A percentile compares a stretch with the other conserved stretches of the same genome.
phyloP scores from a whole-genome alignment of 2,888 invertebrate species.

The Pristionchus japonicus region DNA sequence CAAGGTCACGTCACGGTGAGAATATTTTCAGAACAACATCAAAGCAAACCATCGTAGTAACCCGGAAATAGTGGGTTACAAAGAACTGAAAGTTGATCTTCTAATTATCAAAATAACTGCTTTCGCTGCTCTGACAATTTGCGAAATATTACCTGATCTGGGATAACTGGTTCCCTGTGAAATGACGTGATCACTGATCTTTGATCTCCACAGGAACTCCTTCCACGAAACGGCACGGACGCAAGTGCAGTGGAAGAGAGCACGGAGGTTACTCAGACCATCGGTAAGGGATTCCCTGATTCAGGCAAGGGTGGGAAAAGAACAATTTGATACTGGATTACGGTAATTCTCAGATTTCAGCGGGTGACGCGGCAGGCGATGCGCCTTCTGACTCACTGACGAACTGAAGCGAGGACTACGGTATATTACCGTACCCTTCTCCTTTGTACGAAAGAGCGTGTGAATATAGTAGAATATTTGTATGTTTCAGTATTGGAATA shows the following conservation, averaged over 20 bases:
- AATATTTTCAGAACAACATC: not conserved
- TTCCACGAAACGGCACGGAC: slow-evolving; percentile 5
- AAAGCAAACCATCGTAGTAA: not conserved
- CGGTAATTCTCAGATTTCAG: not conserved
- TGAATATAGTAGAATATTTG: slow-evolving; percentile 29
- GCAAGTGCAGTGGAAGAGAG: not conserved
- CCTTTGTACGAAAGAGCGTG: not conserved
- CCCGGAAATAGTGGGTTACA: slow-evolving; percentile 29
- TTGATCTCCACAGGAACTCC: slow-evolving; percentile 1
- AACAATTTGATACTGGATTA: not conserved
- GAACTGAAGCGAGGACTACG: slow-evolving; percentile 17
- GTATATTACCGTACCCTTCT: not conserved
- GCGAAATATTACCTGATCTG: not conserved
- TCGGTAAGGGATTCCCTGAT: slow-evolving; percentile 21
- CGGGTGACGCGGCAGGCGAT: not conserved
- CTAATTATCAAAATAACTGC: not conserved
- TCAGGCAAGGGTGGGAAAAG: not conserved
- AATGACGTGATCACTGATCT: not conserved
- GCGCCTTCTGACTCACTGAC: not conserved
- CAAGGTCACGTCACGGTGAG: too few relatives aligned
- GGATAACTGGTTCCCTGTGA: not conserved
- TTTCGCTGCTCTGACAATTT: not conserved
- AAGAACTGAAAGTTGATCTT: not conserved
- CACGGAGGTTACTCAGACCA: not conserved
- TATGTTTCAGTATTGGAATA: slow-evolving; percentile 27